Percentiles rank a stretch among this genome's conserved stretches.
phyloP scores from a whole-genome alignment of 1,140 invertebrate species.

The Lordiphosa collinella region DNA sequence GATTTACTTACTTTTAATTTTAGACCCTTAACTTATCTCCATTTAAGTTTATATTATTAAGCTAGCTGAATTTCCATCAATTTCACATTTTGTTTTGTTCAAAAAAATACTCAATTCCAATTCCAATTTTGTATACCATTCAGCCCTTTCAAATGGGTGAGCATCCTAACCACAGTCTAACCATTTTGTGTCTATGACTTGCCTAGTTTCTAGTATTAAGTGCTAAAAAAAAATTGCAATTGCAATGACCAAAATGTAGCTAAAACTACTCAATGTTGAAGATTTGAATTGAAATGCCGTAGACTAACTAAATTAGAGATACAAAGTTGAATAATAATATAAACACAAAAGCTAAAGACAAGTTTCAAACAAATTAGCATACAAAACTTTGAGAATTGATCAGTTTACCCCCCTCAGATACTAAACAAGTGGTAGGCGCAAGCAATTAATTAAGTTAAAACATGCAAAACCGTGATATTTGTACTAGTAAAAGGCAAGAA shows the following conservation, averaged over 20 bases:
- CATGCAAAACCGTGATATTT: slow-evolving; percentile 74
- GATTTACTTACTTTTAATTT: slow-evolving; percentile 22
- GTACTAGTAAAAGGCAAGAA: slow-evolving; percentile 66
- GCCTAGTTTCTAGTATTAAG: slow-evolving; percentile 7
- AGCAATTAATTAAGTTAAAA: slow-evolving; percentile 43
- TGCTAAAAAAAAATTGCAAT: slow-evolving; percentile 34
- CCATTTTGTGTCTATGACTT: slow-evolving; percentile 17
- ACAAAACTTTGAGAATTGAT: slow-evolving; percentile 30
- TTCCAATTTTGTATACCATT: slow-evolving; percentile 23
- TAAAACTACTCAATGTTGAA: slow-evolving; percentile 23
- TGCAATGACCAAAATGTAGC: slow-evolving; percentile 45
- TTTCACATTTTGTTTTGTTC: background rate
- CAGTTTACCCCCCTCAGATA: slow-evolving; percentile 18
- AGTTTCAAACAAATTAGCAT: slow-evolving; percentile 21
- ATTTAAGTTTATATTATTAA: slow-evolving; percentile 32
- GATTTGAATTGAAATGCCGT: slow-evolving; percentile 13
- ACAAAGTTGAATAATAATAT: slow-evolving; percentile 18
- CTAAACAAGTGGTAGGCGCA: background rate
- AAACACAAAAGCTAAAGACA: slow-evolving; percentile 17
- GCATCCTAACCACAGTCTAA: slow-evolving; percentile 16
- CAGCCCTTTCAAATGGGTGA: slow-evolving; percentile 13
- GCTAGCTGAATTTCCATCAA: slow-evolving; percentile 38
- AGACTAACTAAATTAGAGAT: slow-evolving; percentile 21
- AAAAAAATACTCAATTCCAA: slow-evolving; percentile 34
- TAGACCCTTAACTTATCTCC: slow-evolving; percentile 16